Conservation (phyloP, 2,888 invertebrate genomes). For the Nineta flava region DNA sequence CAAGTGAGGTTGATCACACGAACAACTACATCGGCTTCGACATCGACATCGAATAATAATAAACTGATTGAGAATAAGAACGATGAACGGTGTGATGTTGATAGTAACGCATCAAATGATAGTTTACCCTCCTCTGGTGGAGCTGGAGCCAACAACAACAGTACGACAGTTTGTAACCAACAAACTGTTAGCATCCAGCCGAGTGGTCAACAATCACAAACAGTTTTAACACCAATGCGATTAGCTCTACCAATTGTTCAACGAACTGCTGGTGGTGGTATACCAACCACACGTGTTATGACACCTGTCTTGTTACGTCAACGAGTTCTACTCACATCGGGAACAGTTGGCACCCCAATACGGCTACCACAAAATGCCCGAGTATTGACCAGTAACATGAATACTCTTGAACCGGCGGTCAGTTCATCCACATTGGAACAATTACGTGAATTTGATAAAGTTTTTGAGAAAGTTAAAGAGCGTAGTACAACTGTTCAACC, state of each 20-base stretch:
- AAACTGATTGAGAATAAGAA: no score
- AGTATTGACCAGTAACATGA: slow-evolving; percentile 16
- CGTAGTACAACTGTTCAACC: slow-evolving; percentile 42
- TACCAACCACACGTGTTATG: slow-evolving; percentile 24
- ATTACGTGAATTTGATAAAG: slow-evolving; percentile 63
- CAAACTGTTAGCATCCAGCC: background rate
- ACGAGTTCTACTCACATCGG: slow-evolving; percentile 30
- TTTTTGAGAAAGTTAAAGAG: slow-evolving; percentile 65
- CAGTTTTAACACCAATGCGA: slow-evolving; percentile 35
- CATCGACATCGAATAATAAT: no score
- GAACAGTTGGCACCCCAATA: slow-evolving; percentile 31
- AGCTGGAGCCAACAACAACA: slow-evolving; percentile 4
- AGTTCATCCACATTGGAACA: slow-evolving; percentile 65
- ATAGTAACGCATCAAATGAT: background rate
- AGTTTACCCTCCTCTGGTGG: background rate
- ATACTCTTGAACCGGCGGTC: slow-evolving; percentile 38
- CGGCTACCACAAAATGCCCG: slow-evolving; percentile 20
- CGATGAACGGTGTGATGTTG: background rate
- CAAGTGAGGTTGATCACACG: no score
- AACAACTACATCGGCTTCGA: no score
- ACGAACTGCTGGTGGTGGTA: slow-evolving; percentile 33
- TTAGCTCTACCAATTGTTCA: slow-evolving; percentile 34
- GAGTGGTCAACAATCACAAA: slow-evolving; percentile 11
- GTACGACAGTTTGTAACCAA: background rate
- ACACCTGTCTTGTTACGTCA: slow-evolving; percentile 14